These are phyloP conservation scores for Phoxinus phoxinus DNA, from an alignment of 2,113 vertebrate genomes.

Conservation along the genomic window DNA sequence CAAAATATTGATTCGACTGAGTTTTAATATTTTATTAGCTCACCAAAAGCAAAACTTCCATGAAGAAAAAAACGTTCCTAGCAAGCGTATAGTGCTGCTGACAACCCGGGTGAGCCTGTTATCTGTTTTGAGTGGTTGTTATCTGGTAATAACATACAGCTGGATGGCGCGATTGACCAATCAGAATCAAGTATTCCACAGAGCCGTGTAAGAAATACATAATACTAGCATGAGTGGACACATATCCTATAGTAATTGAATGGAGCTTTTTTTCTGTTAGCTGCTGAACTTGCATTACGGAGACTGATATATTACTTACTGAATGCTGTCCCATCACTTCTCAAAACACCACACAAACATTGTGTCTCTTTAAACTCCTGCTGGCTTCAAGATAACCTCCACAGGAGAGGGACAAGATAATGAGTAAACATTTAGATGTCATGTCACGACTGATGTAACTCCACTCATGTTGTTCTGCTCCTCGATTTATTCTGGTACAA, in stretches of 20 bases:
- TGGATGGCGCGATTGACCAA: no score
- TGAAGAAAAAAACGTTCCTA: no score
- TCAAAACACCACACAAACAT: background rate
- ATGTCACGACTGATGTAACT: background rate
- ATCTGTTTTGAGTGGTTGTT: no score
- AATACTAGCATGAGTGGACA: background rate
- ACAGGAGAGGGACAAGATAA: background rate
- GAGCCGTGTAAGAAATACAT: background rate
- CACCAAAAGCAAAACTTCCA: no score
- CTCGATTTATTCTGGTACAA: background rate
- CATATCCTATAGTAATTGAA: background rate
- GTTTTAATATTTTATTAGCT: no score
- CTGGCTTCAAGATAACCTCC: background rate
- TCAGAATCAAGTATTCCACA: no score
- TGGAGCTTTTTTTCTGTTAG: background rate
- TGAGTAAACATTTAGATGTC: background rate
- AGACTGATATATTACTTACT: background rate
- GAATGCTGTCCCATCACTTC: background rate
- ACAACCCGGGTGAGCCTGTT: no score
- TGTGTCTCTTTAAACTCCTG: background rate
- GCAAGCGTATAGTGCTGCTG: no score
- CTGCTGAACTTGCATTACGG: background rate
- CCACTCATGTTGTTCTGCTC: constrained; percentile 4
- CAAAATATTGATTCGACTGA: no score
- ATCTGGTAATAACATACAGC: no score